A percentile compares a stretch with the other conserved stretches of the same genome.
Conservation (phyloP, 2,113 vertebrate species). For the Albula glossodonta region DNA sequence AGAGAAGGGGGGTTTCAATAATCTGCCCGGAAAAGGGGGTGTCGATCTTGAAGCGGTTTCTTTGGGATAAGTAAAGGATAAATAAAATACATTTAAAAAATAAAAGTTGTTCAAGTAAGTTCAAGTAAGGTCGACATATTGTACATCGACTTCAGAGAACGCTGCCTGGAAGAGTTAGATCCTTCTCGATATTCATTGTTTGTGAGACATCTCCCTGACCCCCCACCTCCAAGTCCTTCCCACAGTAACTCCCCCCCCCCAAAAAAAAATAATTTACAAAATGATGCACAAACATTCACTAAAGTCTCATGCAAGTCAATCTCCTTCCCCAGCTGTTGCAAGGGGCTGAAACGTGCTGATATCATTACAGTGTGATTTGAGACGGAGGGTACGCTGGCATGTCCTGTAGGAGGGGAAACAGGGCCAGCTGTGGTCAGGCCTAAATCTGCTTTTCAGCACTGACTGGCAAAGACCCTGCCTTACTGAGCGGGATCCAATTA, state of each 20-base stretch:
- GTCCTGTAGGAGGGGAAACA: slow-evolving; percentile 22
- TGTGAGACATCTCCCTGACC: no score
- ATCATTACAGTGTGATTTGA: slow-evolving; percentile 26
- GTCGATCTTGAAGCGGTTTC: no score
- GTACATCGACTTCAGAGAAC: no score
- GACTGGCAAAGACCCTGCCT: neutral
- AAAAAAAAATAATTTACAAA: neutral
- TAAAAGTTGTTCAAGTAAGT: no score
- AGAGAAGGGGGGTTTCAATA: no score
- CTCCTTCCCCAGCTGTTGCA: slow-evolving; percentile 28
- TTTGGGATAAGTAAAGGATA: no score
- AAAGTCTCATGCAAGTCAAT: slow-evolving; percentile 8
- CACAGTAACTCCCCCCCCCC: slow-evolving; percentile 3
- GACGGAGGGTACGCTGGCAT: slow-evolving; percentile 35
- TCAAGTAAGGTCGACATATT: no score
- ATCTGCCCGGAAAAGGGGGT: no score
- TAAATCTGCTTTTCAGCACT: slow-evolving; percentile 28
- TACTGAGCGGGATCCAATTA: neutral
- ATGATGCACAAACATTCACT: neutral
- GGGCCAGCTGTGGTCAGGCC: slow-evolving; percentile 32
- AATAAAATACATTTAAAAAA: no score
- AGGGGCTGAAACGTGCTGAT: slow-evolving; percentile 31
- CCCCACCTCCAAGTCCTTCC: neutral
- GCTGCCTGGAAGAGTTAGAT: no score
- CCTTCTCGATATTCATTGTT: no score